These are phyloP conservation scores for Synanthedon myopaeformis DNA, from an alignment of 2,888 invertebrate genomes.

Conservation along the genomic window DNA sequence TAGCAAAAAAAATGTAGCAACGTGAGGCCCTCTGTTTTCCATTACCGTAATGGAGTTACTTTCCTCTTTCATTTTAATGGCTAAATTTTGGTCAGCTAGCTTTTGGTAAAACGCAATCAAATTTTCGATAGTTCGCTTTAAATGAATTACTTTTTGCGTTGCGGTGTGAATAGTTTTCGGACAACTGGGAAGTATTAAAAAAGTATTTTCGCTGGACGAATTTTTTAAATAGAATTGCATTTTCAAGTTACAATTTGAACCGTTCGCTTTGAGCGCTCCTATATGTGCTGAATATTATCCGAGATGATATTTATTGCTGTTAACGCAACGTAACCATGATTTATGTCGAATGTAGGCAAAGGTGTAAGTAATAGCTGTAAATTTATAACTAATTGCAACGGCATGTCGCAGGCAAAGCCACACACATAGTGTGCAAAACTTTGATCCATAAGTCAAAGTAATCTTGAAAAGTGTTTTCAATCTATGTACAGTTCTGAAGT, in stretches of 20 bases:
- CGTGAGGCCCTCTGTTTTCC: constrained; percentile 56
- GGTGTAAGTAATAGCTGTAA: constrained; percentile 47
- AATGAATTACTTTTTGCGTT: not conserved
- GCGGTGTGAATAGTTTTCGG: not conserved
- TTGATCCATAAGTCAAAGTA: constrained; percentile 44
- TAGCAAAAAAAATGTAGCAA: constrained; percentile 35
- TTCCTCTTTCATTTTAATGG: constrained; percentile 45
- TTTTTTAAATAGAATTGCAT: not conserved
- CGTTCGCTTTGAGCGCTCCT: not conserved
- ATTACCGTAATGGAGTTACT: constrained; percentile 60
- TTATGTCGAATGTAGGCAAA: constrained; percentile 16
- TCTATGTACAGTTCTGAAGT: too few species aligned
- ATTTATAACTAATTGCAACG: constrained; percentile 56
- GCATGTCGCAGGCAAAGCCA: constrained; percentile 55
- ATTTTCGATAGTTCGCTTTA: constrained; percentile 15
- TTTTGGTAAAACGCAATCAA: constrained; percentile 6
- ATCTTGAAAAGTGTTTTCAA: too few species aligned
- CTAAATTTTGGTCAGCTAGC: constrained; percentile 24
- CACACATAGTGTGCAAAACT: constrained; percentile 37
- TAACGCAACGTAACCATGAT: constrained; percentile 10
- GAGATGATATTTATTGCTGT: not conserved
- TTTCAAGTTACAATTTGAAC: not conserved
- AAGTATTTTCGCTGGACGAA: not conserved
- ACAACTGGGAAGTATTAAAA: not conserved
- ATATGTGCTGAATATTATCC: not conserved